Evolutionary conservation across 23 tunicate genomes (phyloP), one percentile per base, ranked within the genome.

Genomic region (Botrylloides violaceus): DNA sequence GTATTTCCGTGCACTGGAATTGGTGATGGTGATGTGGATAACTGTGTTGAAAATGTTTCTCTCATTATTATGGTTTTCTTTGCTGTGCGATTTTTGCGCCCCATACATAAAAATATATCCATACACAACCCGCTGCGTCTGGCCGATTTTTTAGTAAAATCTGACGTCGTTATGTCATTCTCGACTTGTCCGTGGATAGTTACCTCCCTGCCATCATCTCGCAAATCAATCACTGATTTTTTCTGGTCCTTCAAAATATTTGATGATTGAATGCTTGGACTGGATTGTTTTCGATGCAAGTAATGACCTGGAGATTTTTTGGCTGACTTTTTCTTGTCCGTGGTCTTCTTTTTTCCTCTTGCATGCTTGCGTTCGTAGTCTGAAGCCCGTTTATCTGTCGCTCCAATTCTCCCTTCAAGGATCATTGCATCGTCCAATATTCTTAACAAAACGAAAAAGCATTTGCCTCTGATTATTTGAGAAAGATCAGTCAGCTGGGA

Each of bases 361-460:
- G 74, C 22, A 37, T 21, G 1, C 1, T n/a, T 18, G 37, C 31
- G 70, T 32, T 72, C 70, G 18, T 36, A 19, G 24, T 32, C 56
- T n/a, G 24, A 20, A n/a, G 3, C 49, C 33, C 49, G 59, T 29
- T 34, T 37, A 4, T 9, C 34, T 22, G 23, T 61, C 2, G 38
- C 38, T 43, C 30, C 3, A 48, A 59, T 36, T 19, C 55, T 2
- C 32, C 72, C 77, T 38, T 87, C 81, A 1, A 87, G 27, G 25
- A 78, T 25, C 28, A 87, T 66, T 24, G 33, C 47, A 2, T 63
- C 76, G 4, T 71, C 75, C 48, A 64, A 75, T 2, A 87, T 80
- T 19, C 76, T 61, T 36, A 87, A 70, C 39, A 87, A 32, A 18
- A 63, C 86, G 36, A 87, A 87, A 20, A 31, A 36, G 4, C 63